phyloP scores from a whole-genome alignment of 2,888 invertebrate genomes.

The Protonemura montana region DNA sequence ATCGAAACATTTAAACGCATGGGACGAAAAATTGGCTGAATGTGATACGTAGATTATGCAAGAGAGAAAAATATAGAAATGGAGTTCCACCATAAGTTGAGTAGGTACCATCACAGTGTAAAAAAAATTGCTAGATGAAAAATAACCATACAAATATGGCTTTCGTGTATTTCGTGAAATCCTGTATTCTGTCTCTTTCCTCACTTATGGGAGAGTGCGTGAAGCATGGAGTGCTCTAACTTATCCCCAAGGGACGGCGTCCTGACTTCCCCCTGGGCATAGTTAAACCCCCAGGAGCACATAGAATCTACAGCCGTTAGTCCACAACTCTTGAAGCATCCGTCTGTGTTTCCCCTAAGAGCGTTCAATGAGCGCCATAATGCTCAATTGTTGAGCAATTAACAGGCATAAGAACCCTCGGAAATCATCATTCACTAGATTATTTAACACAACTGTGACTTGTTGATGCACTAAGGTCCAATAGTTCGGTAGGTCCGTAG shows the following conservation, averaged over 20 bases:
- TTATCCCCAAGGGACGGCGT: background rate
- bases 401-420: background rate
- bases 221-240: background rate
- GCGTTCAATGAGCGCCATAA: background rate
- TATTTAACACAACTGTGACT: background rate
- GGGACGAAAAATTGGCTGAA: background rate
- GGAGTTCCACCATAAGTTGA: too few species aligned
- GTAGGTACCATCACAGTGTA: too few species aligned
- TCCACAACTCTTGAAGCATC: background rate
- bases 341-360: background rate
- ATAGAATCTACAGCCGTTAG: background rate
- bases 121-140: too few species aligned
- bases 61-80: too few species aligned
- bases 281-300: background rate
- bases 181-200: too few species aligned
- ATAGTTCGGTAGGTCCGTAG: background rate
- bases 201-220: too few species aligned
- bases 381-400: background rate
- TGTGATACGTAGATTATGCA: background rate
- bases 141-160: too few species aligned
- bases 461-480: background rate
- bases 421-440: conserved; percentile 1
- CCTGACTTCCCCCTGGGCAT: background rate
- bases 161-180: too few species aligned
- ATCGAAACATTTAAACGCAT: background rate